phyloP scores from a whole-genome alignment of 2,888 invertebrate genomes.

The Eueremaeus valkanovi region DNA sequence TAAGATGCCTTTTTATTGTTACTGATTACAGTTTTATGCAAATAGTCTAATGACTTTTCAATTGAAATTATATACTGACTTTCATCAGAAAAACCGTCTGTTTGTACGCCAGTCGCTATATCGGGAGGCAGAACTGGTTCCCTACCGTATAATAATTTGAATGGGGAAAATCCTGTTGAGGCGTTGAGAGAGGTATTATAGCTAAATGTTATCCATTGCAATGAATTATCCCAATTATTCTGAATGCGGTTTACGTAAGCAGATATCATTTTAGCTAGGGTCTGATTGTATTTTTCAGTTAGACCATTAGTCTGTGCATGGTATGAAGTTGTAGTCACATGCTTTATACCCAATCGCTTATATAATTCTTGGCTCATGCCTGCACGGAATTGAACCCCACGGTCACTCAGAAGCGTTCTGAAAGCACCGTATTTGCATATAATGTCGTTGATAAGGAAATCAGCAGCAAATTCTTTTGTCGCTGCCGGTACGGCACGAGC shows the following conservation, averaged over 20 bases:
- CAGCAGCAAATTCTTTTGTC: slow-evolving; percentile 42
- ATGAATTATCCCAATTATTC: slow-evolving; percentile 45
- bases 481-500: slow-evolving; percentile 42
- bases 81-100: not conserved
- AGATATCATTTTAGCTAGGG: slow-evolving; percentile 39
- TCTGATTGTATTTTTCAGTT: not conserved
- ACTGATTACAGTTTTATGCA: not conserved
- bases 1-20: not conserved
- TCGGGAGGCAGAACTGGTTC: slow-evolving; percentile 45
- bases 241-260: slow-evolving; percentile 43
- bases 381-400: slow-evolving; percentile 32
- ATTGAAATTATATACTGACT: not conserved
- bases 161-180: slow-evolving; percentile 44
- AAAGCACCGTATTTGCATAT: slow-evolving; percentile 46
- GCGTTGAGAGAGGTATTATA: slow-evolving; percentile 45
- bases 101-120: not conserved
- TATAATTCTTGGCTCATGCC: not conserved
- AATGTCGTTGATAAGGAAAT: slow-evolving; percentile 44
- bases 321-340: not conserved
- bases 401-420: slow-evolving; percentile 44
- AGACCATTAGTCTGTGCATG: not conserved
- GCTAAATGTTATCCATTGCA: slow-evolving; percentile 43
- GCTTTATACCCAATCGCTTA: not conserved
- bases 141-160: slow-evolving; percentile 44
- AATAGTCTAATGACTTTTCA: not conserved